phyloP scores from a whole-genome alignment of 2,888 invertebrate genomes.

The Philereme vetulata region DNA sequence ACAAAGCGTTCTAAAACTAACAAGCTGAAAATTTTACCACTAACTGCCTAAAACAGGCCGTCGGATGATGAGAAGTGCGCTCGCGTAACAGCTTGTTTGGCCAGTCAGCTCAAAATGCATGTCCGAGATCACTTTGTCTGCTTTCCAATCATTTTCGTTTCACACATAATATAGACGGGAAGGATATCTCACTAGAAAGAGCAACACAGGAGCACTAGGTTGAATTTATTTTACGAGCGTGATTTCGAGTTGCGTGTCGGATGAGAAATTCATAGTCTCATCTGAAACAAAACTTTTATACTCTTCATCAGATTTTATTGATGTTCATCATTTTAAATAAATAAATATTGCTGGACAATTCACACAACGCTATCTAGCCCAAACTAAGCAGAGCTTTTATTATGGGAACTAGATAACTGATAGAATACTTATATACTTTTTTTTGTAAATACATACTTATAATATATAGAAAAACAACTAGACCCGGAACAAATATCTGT shows the following conservation, averaged over 20 bases:
- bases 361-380: too few relatives aligned
- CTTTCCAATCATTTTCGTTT: constrained; percentile 50
- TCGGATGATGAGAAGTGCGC: constrained; percentile 60
- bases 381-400: too few relatives aligned
- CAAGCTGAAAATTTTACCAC: constrained; percentile 50
- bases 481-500: too few relatives aligned
- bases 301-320: too few relatives aligned
- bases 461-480: too few relatives aligned
- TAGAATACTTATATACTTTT: too few relatives aligned
- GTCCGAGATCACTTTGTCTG: constrained; percentile 65
- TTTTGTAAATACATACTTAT: too few relatives aligned
- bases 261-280: too few relatives aligned
- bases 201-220: background rate
- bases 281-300: too few relatives aligned
- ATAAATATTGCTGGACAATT: too few relatives aligned
- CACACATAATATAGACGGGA: background rate
- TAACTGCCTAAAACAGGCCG: constrained; percentile 55
- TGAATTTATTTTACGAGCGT: background rate
- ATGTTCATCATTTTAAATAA: too few relatives aligned
- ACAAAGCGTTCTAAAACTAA: constrained; percentile 43
- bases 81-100: constrained; percentile 66
- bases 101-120: constrained; percentile 60
- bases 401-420: too few relatives aligned
- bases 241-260: background rate
- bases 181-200: background rate